Conservation (phyloP, 1,140 invertebrate genomes). For the Drosophila lacteicornis region DNA sequence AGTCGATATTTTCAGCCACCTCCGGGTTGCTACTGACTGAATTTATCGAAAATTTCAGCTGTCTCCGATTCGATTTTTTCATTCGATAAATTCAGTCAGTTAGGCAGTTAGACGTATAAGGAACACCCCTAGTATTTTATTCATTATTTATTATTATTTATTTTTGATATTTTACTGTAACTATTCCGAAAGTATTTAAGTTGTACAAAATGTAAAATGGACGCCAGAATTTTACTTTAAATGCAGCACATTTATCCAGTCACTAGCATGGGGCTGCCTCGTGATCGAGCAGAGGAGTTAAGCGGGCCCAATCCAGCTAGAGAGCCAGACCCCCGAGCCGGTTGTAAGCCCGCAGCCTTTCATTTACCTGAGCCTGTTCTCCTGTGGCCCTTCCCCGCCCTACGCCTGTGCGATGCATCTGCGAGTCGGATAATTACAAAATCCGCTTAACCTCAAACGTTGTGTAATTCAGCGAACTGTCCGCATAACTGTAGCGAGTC, state of each 20-base stretch:
- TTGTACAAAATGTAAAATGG: too few relatives aligned
- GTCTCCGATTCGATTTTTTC: too few relatives aligned
- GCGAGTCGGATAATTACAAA: conserved; percentile 80
- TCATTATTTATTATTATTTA: too few relatives aligned
- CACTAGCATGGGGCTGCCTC: conserved; percentile 4
- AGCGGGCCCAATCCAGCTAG: conserved; percentile 22
- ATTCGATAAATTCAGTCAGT: too few relatives aligned
- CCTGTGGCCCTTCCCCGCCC: not conserved
- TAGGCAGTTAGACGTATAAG: too few relatives aligned
- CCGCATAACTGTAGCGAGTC: conserved; percentile 53
- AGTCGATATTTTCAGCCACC: too few relatives aligned
- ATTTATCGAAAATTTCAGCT: too few relatives aligned
- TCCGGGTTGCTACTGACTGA: too few relatives aligned
- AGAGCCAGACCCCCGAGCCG: conserved; percentile 35
- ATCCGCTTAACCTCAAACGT: conserved; percentile 83
- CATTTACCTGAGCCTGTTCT: conserved; percentile 32
- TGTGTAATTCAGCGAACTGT: conserved; percentile 80
- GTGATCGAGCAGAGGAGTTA: conserved; percentile 41
- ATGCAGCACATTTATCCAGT: conserved; percentile 4
- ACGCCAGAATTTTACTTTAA: not conserved
- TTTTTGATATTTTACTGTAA: too few relatives aligned
- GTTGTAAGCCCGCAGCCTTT: conserved; percentile 33
- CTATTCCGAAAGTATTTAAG: too few relatives aligned
- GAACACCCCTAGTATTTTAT: too few relatives aligned
- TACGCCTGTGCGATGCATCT: conserved; percentile 30